Evolutionary conservation across 53 echinoderm and acorn worm genomes (phyloP), one percentile per base, ranked within the genome.

Genomic region (Holothuria scabra): DNA sequence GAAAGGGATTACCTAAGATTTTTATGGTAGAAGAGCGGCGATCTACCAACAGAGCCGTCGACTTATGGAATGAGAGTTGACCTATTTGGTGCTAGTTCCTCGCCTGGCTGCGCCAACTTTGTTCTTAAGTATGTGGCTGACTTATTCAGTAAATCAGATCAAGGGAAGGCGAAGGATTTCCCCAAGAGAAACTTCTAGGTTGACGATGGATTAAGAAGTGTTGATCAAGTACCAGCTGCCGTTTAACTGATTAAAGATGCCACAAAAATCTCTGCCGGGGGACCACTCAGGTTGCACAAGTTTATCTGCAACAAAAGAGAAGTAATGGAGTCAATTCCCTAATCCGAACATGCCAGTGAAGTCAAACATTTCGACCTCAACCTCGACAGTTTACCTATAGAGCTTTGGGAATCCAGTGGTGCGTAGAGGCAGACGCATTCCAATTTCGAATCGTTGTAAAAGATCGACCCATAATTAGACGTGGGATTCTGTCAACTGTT

Each of bases 11-110:
- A 82, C 71, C 35, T 84, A 19, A 25, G 79, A 12, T 91, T 87
- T 71, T 65, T 88, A 46, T 86, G 86, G 86, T 86, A 80, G 74
- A 21, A 37, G n/a, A 5, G 33, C 79, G 86, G 86, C 55, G 66
- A 85, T n/a, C 59, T 56, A 3, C 29, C 63, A 26, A 37, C 25
- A 44, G 35, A 84, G 22, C 71, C 85, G 33, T 29, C 84, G 6
- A 81, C 83, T 30, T 80, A 87, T 68, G 1, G 91, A 29, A 91
- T 91, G 87, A 87, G 49, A 78, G 91, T 91, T 13, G 79, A 91
- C 59, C 74, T 91, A 3, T 91, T 88, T 41, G 91, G 91, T 4
- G 85, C 85, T 4, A 80, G 67, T 19, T 85, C 85, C 1, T 90
- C 90, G 0, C 86, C 90, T 31, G 61, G 76, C 1, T 90, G 90